Evolutionary conservation across 1,140 invertebrate genomes (phyloP), one percentile per base, ranked within the genome.

Genomic region (Temnothorax nylanderi): DNA sequence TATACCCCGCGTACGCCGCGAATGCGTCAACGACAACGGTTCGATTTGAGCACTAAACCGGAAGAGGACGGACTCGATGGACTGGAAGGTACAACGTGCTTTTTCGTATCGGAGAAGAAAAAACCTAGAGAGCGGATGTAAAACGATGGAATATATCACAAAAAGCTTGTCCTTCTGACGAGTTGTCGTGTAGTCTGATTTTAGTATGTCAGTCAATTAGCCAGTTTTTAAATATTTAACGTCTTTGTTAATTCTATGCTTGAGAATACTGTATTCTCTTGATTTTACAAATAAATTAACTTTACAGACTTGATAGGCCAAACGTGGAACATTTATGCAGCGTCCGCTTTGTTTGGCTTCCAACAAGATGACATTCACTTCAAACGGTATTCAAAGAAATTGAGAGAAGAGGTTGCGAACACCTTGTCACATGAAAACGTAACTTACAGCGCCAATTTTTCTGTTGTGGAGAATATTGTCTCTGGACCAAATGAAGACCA

Each of bases 271-370:
- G 26, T 1, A 1, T 1, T 26, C 44, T 11, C 6, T 47, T 47
- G 6, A 47, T 47, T 47, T 8, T 47, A 37, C 37, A 6, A 41
- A 41, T 41, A 6, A 41, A 41, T 47, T 47, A 10, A 47, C 11
- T 18, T 90, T 76, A 21, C 11, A 91, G 89, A 78, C 21, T 51
- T 91, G 32, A 21, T 87, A 62, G 18, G 32, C 44, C 82, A 92
- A 85, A 94, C 94, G 18, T 95, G 94, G 94, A 93, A 88, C 47
- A 82, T 95, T 34, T 94, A 72, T 75, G 94, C 90, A 21, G 92
- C 93, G 4, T 94, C 94, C 7, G 51, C 81, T 11, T 85, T 95
- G 54, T 95, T 93, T 77, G 84, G 86, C 78, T 92, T 94, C 37
- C 13, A 93, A 44, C 51, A 60, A n/a, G 84, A 93, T 67, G 88